Conservation (phyloP, 2,113 vertebrate species). For the Alethe castanea region DNA sequence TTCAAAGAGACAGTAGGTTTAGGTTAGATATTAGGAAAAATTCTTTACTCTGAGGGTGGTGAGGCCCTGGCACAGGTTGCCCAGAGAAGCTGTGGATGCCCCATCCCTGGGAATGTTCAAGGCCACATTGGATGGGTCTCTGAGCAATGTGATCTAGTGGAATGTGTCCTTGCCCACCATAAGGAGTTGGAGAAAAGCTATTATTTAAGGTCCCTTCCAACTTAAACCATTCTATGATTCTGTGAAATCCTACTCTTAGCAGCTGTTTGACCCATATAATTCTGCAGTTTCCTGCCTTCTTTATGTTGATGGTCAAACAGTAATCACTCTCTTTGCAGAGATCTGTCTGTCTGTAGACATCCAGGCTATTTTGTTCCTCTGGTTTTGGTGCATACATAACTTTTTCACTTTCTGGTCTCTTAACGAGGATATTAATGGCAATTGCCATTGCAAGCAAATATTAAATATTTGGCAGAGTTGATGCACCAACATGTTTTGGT, state of each 20-base stretch:
- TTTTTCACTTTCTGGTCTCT: not conserved
- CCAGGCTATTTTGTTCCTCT: not conserved
- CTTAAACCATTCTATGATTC: not conserved
- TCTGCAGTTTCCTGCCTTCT: not conserved
- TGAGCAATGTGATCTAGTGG: not conserved
- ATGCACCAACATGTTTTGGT: not conserved
- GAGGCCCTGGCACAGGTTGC: not conserved
- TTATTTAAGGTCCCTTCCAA: not conserved
- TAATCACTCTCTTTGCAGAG: not conserved
- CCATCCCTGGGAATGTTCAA: too few relatives aligned
- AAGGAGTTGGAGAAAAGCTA: not conserved
- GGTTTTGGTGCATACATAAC: not conserved
- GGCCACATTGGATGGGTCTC: too few relatives aligned
- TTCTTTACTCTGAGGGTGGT: not conserved
- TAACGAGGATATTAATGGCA: not conserved
- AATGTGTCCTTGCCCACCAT: not conserved
- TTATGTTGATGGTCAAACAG: not conserved
- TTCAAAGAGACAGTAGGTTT: too few relatives aligned
- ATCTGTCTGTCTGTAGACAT: not conserved
- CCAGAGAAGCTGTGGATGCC: not conserved
- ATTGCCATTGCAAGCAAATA: not conserved
- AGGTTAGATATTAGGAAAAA: not conserved
- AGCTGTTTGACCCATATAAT: not conserved
- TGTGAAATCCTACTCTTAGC: not conserved
- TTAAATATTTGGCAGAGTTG: not conserved